Conservation (phyloP, 2,888 invertebrate genomes). For the Hypomecis atomaria region DNA sequence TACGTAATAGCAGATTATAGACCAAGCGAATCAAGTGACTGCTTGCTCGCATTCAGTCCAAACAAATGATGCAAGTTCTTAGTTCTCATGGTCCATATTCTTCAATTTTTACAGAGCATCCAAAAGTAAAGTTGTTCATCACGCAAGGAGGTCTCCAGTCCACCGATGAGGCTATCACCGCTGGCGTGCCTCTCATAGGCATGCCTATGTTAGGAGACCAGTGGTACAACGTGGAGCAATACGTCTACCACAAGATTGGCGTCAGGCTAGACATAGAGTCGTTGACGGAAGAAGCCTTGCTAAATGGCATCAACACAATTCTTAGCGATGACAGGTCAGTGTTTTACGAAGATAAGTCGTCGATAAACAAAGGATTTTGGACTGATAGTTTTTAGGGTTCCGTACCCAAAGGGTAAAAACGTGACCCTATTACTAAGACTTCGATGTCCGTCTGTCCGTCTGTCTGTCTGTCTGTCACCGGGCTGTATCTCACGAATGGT, state of each 20-base stretch:
- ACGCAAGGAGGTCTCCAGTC: constrained; percentile 70
- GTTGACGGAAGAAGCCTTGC: constrained; percentile 47
- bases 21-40: too few relatives aligned
- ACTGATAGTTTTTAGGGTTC: too few relatives aligned
- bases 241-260: constrained; percentile 52
- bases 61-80: too few relatives aligned
- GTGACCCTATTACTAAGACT: too few relatives aligned
- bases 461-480: too few relatives aligned
- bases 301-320: constrained; percentile 43
- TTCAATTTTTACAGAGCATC: constrained; percentile 50
- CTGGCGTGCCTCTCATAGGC: constrained; percentile 59
- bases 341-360: background rate
- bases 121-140: constrained; percentile 67
- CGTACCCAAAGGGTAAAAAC: too few relatives aligned
- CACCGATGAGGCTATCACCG: constrained; percentile 63
- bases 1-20: too few relatives aligned
- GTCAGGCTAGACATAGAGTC: constrained; percentile 49
- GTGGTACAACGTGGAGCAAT: constrained; percentile 57
- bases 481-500: too few relatives aligned
- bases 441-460: too few relatives aligned
- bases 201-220: constrained; percentile 65
- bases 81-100: too few relatives aligned
- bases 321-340: constrained; percentile 41
- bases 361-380: too few relatives aligned
- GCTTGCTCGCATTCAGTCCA: too few relatives aligned